Percentiles rank a stretch among this genome's conserved stretches.
phyloP scores from a whole-genome alignment of 2,888 invertebrate species.

The Lithophane semibrunnea region DNA sequence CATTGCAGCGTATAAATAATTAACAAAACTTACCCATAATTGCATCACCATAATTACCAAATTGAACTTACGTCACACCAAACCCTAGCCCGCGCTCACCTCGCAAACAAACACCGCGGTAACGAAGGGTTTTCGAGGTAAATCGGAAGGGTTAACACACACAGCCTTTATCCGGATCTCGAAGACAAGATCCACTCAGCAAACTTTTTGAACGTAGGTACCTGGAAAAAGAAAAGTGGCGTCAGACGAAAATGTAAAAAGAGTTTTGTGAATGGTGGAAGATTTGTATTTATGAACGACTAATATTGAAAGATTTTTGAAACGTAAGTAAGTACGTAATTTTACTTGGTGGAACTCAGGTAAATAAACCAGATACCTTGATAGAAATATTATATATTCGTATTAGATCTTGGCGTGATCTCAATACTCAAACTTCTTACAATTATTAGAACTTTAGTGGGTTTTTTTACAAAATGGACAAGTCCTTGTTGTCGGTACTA shows the following conservation, averaged over 20 bases:
- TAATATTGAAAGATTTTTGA: not conserved
- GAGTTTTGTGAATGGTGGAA: too few species aligned
- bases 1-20: not conserved
- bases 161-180: conserved; percentile 27
- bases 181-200: conserved; percentile 45
- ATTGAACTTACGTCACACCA: not conserved
- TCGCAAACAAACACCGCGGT: conserved; percentile 39
- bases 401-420: too few species aligned
- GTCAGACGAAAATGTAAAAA: conserved; percentile 14
- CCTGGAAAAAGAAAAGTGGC: conserved; percentile 44
- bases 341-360: too few species aligned
- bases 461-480: too few species aligned
- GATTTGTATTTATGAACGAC: not conserved
- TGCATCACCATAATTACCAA: not conserved
- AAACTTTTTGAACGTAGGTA: conserved; percentile 44
- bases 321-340: too few species aligned
- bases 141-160: conserved; percentile 55
- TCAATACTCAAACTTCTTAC: too few species aligned
- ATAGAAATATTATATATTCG: too few species aligned
- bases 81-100: conserved; percentile 2
- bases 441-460: too few species aligned
- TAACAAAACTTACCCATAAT: not conserved
- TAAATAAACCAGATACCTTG: too few species aligned
- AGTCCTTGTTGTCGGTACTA: too few species aligned
- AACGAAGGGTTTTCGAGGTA: conserved; percentile 32